A percentile compares a stretch with the other conserved stretches of the same genome.
Conservation (phyloP, 2,113 vertebrate species). For the Stercorarius parasiticus region DNA sequence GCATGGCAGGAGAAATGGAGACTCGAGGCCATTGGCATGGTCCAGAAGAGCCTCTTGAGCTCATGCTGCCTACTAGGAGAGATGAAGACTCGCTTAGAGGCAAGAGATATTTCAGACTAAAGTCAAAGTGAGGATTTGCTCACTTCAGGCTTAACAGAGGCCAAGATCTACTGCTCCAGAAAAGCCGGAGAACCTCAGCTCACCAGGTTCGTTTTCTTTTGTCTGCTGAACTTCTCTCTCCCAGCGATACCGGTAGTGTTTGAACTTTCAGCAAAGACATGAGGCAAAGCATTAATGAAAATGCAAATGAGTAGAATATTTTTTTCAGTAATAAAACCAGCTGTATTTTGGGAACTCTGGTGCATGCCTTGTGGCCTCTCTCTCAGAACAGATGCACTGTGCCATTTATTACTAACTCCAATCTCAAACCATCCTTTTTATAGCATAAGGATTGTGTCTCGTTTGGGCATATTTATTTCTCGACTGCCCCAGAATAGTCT, state of each 20-base stretch:
- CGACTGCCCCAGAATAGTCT: neutral
- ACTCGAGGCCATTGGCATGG: neutral
- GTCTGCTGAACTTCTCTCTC: neutral
- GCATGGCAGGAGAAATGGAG: neutral
- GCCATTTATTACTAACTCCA: neutral
- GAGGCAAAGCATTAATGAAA: neutral
- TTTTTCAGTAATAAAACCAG: neutral
- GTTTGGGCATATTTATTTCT: neutral
- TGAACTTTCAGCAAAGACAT: neutral
- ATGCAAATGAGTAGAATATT: neutral
- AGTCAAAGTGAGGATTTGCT: neutral
- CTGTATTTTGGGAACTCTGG: neutral
- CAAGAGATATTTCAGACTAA: neutral
- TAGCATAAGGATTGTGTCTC: neutral
- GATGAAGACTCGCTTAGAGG: neutral
- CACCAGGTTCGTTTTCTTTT: neutral
- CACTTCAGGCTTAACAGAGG: neutral
- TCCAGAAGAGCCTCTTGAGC: neutral
- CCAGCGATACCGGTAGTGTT: accelerated
- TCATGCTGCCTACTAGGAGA: neutral
- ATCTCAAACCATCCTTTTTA: neutral
- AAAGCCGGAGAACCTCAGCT: neutral
- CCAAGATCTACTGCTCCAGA: neutral
- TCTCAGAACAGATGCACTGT: neutral
- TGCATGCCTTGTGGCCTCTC: neutral